phyloP scores from a whole-genome alignment of 1,140 invertebrate genomes.

The Platyura marginata region DNA sequence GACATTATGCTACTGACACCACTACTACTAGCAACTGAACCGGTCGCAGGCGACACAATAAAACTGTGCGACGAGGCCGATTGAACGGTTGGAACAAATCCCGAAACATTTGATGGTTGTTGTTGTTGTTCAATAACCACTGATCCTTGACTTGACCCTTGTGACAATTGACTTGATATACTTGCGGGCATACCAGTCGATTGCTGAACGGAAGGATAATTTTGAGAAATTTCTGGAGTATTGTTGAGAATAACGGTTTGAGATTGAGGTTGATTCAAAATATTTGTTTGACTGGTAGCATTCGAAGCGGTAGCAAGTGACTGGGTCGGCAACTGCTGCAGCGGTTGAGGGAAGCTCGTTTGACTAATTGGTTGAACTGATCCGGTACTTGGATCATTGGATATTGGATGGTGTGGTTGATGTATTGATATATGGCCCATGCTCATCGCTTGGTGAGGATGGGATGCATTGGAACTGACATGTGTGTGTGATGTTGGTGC shows the following conservation, averaged over 20 bases:
- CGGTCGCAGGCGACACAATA: not conserved
- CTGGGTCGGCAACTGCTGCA: not conserved
- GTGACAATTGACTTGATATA: not conserved
- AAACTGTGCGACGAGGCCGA: not conserved
- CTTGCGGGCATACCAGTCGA: not conserved
- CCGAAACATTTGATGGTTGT: not conserved
- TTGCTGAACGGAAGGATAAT: not conserved
- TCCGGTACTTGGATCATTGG: not conserved
- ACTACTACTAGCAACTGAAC: not conserved
- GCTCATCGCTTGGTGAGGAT: constrained; percentile 1
- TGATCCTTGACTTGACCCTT: not conserved
- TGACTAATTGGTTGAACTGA: constrained; percentile 3
- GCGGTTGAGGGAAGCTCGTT: not conserved
- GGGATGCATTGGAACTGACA: constrained; percentile 1
- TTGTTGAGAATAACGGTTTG: too few relatives aligned
- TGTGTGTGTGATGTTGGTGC: constrained; percentile 5
- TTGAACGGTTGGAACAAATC: not conserved
- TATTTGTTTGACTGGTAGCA: too few relatives aligned
- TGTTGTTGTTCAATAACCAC: too few relatives aligned
- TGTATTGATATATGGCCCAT: not conserved
- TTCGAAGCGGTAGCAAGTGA: not conserved
- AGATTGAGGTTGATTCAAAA: not conserved
- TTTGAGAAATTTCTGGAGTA: too few relatives aligned
- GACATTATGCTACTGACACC: not conserved
- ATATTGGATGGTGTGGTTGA: constrained; percentile 1